Evolutionary conservation across 2,113 vertebrate species (phyloP).

Genomic region (Indri indri): DNA sequence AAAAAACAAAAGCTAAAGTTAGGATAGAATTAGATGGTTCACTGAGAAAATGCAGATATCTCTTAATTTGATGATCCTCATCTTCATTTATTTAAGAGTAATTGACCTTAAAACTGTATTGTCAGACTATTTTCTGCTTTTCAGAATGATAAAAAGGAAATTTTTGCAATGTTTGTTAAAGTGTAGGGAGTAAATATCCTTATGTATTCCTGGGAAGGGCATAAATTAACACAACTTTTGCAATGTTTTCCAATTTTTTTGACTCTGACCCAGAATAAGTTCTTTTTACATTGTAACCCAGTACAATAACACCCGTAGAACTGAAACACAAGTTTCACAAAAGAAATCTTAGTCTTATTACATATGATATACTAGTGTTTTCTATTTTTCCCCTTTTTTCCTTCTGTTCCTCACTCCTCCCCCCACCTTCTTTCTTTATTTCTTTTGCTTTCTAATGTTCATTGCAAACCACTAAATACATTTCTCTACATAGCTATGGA

Average conservation of each 20-base stretch:
- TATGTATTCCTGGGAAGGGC: neutral
- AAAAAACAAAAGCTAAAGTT: neutral
- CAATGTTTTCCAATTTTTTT: neutral
- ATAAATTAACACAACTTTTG: neutral
- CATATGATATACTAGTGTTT: neutral
- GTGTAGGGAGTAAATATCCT: neutral
- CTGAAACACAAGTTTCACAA: neutral
- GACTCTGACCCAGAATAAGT: neutral
- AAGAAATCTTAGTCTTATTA: neutral
- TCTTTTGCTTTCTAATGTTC: neutral
- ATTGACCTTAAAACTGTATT: neutral
- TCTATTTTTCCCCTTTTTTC: neutral
- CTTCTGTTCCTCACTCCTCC: neutral
- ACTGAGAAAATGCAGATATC: neutral
- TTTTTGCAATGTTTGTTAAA: neutral
- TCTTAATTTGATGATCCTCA: constrained; percentile 5
- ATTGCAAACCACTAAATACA: neutral
- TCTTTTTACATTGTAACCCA: neutral
- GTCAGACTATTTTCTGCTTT: neutral
- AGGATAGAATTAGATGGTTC: neutral
- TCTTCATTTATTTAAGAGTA: constrained; percentile 29
- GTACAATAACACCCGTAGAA: neutral
- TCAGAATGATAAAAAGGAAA: neutral
- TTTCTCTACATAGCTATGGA: neutral
- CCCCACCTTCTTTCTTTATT: neutral